Evolutionary conservation across 2,113 vertebrate genomes (phyloP).

Genomic region (Dasypus novemcinctus): DNA sequence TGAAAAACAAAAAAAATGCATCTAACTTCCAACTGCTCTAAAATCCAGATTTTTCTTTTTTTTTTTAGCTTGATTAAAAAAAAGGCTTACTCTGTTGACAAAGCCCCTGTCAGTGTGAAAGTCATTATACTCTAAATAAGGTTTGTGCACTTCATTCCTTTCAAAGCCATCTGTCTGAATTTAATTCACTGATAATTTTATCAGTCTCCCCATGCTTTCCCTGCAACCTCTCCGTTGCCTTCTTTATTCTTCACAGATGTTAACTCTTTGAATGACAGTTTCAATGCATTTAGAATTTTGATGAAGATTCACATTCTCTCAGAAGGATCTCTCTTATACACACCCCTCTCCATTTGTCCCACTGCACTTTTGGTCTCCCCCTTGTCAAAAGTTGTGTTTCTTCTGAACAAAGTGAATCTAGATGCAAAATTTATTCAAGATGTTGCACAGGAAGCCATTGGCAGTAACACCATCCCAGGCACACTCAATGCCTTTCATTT

Average conservation of each 20-base stretch:
- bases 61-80: background rate
- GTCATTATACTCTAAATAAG: conserved; percentile 56
- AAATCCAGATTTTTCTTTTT: conserved; percentile 23
- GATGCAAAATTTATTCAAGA: background rate
- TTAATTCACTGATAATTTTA: conserved; percentile 81
- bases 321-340: background rate
- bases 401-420: background rate
- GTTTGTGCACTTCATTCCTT: conserved; percentile 70
- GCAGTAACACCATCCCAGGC: background rate
- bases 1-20: background rate
- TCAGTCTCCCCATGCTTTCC: conserved; percentile 77
- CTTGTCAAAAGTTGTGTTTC: background rate
- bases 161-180: conserved; percentile 77
- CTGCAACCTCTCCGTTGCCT: conserved; percentile 75
- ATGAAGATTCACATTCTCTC: conserved; percentile 27
- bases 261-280: conserved; percentile 76
- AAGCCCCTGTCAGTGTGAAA: conserved; percentile 67
- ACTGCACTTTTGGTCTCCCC: background rate
- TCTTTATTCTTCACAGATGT: conserved; percentile 74
- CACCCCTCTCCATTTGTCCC: background rate
- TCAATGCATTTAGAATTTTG: conserved; percentile 61
- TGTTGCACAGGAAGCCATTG: background rate
- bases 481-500: background rate
- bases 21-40: conserved; percentile 56
- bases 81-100: conserved; percentile 54